phyloP scores from a whole-genome alignment of 2,797 vertebrate genomes.

The Eleutherodactylus coqui region DNA sequence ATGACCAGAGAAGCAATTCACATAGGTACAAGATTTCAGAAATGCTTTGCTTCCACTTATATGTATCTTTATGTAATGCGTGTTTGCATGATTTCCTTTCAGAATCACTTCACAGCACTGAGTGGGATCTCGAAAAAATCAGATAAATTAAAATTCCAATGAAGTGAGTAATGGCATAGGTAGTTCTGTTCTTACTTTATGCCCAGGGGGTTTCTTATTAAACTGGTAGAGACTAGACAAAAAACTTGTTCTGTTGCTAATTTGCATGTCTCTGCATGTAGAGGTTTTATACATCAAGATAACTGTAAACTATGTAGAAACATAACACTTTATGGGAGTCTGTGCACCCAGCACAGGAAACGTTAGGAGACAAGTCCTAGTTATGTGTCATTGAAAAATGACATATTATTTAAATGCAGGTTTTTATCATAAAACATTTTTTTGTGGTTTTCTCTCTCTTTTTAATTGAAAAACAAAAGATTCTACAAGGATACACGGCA shows the following conservation, averaged over 20 bases:
- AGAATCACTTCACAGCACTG: not conserved
- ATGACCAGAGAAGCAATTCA: no score
- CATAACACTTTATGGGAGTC: not conserved
- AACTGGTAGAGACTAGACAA: not conserved
- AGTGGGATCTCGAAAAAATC: not conserved
- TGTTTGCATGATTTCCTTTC: not conserved
- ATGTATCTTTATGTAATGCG: not conserved
- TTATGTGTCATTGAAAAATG: no score
- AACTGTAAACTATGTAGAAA: not conserved
- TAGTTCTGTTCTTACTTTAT: slow-evolving; percentile 1
- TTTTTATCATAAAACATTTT: no score
- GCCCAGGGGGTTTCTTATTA: slow-evolving; percentile 13
- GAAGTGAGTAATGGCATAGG: not conserved
- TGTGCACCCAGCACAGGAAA: not conserved
- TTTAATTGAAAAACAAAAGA: no score
- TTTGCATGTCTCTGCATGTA: slow-evolving; percentile 17
- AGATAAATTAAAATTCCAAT: slow-evolving; percentile 14
- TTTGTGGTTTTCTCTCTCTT: no score
- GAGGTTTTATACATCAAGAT: not conserved
- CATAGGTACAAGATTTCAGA: not conserved
- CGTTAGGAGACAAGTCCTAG: not conserved
- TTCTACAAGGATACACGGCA: no score
- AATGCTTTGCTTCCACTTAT: not conserved
- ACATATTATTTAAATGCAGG: no score
- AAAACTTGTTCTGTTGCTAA: not conserved